Percentiles rank a stretch among this genome's conserved stretches.
Evolutionary conservation across 2,797 vertebrate species (phyloP).

Genomic region (Crenuchus spilurus): DNA sequence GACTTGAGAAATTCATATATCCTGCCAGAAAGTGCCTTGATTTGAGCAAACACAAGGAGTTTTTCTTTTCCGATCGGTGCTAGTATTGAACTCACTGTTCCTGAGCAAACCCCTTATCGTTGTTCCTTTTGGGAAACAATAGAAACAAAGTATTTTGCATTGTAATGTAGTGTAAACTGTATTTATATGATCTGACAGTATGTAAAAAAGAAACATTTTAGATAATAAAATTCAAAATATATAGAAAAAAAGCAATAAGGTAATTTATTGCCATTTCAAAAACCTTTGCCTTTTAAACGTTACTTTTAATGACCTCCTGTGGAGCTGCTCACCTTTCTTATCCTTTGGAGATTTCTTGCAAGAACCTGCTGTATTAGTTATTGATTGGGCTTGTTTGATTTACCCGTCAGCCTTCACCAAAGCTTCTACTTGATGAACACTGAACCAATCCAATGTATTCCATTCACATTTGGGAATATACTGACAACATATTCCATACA

Average conservation of each 20-base stretch:
- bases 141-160: conserved; percentile 70
- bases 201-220: conserved; percentile 62
- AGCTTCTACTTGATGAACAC: not conserved
- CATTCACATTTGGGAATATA: too few relatives aligned
- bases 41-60: conserved; percentile 62
- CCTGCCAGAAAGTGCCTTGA: conserved; percentile 86
- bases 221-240: conserved; percentile 54
- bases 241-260: conserved; percentile 73
- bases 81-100: conserved; percentile 77
- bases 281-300: conserved; percentile 72
- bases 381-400: not conserved
- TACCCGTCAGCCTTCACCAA: conserved; percentile 3
- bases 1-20: conserved; percentile 23
- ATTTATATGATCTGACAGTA: conserved; percentile 75
- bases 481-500: too few relatives aligned
- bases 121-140: conserved; percentile 60
- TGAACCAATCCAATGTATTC: not conserved
- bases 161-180: conserved; percentile 79
- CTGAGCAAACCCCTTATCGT: conserved; percentile 72
- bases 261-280: conserved; percentile 57
- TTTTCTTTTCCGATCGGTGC: conserved; percentile 80
- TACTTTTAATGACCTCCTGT: conserved; percentile 48
- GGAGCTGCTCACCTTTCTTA: conserved; percentile 23
- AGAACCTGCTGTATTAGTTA: not conserved
- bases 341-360: not conserved